Conservation (phyloP, 1,140 invertebrate species). For the Formica exsecta region DNA sequence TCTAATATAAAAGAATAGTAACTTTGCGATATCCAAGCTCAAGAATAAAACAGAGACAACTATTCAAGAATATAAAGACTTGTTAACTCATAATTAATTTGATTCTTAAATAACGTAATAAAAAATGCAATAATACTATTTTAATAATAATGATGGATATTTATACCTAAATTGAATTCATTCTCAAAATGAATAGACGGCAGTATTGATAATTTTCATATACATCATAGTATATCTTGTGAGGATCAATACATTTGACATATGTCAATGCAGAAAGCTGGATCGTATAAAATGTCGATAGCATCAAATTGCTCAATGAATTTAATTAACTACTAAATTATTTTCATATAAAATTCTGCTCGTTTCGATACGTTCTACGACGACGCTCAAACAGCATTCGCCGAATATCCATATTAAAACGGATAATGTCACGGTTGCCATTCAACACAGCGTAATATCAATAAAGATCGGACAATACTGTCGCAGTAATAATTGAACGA, state of each 20-base stretch:
- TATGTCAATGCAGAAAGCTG: conserved; percentile 23
- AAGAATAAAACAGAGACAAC: neutral
- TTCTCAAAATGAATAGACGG: neutral
- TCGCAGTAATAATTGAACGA: conserved; percentile 40
- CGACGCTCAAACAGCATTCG: conserved; percentile 29
- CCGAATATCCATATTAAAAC: conserved; percentile 48
- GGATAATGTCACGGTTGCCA: conserved; percentile 37
- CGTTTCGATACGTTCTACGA: neutral
- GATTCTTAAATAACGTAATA: neutral
- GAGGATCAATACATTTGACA: conserved; percentile 2
- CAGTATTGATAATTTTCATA: conserved; percentile 36
- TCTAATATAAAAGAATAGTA: neutral
- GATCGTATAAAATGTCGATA: conserved; percentile 29
- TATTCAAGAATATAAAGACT: neutral
- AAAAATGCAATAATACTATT: neutral
- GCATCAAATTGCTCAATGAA: conserved; percentile 25
- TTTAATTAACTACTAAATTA: conserved; percentile 57
- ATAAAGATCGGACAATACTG: conserved; percentile 42
- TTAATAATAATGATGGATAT: conserved; percentile 42
- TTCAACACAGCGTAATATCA: conserved; percentile 53
- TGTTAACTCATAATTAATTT: neutral
- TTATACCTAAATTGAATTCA: conserved; percentile 23
- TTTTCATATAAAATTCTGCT: conserved; percentile 51
- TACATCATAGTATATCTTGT: neutral
- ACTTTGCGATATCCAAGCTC: neutral